Conservation (phyloP, 2,888 invertebrate genomes). For the Philonicus albiceps region DNA sequence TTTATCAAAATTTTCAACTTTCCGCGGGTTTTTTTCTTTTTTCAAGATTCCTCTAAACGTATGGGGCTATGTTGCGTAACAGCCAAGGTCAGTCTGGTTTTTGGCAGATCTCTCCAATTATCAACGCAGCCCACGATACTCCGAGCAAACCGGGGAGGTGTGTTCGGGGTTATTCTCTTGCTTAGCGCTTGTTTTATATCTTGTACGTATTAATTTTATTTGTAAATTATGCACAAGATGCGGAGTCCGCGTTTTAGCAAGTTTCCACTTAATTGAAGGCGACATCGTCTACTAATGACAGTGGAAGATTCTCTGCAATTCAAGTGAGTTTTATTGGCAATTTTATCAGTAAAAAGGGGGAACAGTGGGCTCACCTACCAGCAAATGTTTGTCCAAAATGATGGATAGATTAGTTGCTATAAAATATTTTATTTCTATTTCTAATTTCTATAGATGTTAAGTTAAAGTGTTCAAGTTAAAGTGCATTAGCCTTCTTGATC, state of each 20-base stretch:
- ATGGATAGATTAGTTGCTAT: not conserved
- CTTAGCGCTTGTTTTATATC: slow-evolving; percentile 21
- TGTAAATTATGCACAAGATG: slow-evolving; percentile 3
- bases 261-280: not conserved
- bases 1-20: slow-evolving; percentile 18
- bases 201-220: slow-evolving; percentile 27
- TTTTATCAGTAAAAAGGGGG: not conserved
- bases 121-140: not conserved
- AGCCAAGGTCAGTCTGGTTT: slow-evolving; percentile 13
- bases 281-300: not conserved
- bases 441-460: not conserved
- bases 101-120: not conserved
- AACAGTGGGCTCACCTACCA: not conserved
- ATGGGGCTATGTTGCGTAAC: not conserved
- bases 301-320: not conserved
- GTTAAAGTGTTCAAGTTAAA: not conserved
- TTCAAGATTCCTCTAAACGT: not conserved
- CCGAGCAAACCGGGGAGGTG: not conserved
- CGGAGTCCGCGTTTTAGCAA: not conserved
- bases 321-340: not conserved
- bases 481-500: not conserved
- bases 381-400: not conserved
- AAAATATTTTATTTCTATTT: not conserved
- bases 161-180: not conserved
- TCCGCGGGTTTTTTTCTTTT: not conserved